phyloP scores from a whole-genome alignment of 2,797 vertebrate species.

The Ceyx erithaca region DNA sequence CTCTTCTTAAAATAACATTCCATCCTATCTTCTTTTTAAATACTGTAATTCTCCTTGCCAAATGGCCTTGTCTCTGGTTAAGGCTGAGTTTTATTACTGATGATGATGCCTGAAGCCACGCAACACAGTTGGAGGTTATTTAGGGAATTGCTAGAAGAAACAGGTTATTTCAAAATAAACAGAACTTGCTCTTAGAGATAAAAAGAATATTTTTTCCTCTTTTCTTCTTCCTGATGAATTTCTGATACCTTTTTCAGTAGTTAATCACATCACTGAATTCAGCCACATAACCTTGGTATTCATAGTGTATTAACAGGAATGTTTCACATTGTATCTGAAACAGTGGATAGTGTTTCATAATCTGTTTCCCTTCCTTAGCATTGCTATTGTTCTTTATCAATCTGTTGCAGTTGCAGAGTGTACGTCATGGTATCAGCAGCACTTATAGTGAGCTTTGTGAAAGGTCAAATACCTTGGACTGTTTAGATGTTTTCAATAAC shows the following conservation, averaged over 20 bases:
- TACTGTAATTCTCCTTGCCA: background rate
- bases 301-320: background rate
- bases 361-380: slow-evolving; percentile 22
- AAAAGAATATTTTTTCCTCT: background rate
- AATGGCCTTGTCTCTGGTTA: background rate
- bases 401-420: slow-evolving; percentile 53
- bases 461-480: slow-evolving; percentile 60
- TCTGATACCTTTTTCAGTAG: background rate
- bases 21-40: background rate
- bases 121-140: background rate
- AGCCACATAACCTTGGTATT: background rate
- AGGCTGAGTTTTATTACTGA: background rate
- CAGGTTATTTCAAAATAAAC: background rate
- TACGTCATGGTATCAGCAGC: slow-evolving; percentile 19
- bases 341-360: slow-evolving; percentile 10
- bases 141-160: background rate
- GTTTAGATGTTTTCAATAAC: slow-evolving; percentile 58
- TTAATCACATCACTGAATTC: background rate
- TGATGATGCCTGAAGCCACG: background rate
- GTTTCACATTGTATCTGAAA: background rate
- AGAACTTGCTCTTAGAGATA: background rate
- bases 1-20: background rate
- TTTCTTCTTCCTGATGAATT: background rate
- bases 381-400: slow-evolving; percentile 63
- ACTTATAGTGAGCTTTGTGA: slow-evolving; percentile 63